Evolutionary conservation across 1,140 invertebrate species (phyloP), one percentile per base, ranked within the genome.

Genomic region (Matsumurasca onukii): DNA sequence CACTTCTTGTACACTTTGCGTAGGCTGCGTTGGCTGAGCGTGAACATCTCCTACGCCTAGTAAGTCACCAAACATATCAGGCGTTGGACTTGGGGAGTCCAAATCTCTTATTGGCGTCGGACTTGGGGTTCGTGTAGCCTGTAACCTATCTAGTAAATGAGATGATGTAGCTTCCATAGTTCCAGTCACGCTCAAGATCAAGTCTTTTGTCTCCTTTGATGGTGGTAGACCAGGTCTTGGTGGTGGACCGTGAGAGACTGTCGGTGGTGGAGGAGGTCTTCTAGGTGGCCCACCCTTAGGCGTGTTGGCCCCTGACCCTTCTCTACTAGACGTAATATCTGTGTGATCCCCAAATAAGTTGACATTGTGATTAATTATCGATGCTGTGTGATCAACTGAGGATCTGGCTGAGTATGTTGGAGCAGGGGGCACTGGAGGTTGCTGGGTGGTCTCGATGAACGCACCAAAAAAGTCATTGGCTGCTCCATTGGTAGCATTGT

Each of bases 101-200:
- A 90, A 81, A 72, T 90, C 88, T 49, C 88, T 79, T 80, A 92
- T 90, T 15, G 91, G 87, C 0, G 92, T 90, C 0, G 91, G 91
- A 78, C 90, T 92, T 0, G 91, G 91, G 0, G 90, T 91, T 69
- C 91, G 84, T 0, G 91, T 93, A 9, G 89, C 89, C 70, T 91
- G 89, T 51, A 94, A 85, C 52, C 92, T 86, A 70, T 93, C 90
- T 45, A 94, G 76, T 55, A 95, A 80, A 77, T 92, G 88, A 22
- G 91, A 90, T 66, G 91, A 94, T 0, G 91, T 92, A 29, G 92
- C 91, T 76, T 95, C 91, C 89, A 95, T 88, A 51, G 91, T 91
- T 3, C 91, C 92, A 25, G 93, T 94, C 0, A 95, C 92, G 15
- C 89, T 91, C 57, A 91, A 83, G 27, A 95, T 89, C 1, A 95